Percentiles rank a stretch among this genome's conserved stretches.
These are phyloP conservation scores for Lamprologus lemairii DNA, from an alignment of 2,113 vertebrate genomes.

Conservation along the genomic window DNA sequence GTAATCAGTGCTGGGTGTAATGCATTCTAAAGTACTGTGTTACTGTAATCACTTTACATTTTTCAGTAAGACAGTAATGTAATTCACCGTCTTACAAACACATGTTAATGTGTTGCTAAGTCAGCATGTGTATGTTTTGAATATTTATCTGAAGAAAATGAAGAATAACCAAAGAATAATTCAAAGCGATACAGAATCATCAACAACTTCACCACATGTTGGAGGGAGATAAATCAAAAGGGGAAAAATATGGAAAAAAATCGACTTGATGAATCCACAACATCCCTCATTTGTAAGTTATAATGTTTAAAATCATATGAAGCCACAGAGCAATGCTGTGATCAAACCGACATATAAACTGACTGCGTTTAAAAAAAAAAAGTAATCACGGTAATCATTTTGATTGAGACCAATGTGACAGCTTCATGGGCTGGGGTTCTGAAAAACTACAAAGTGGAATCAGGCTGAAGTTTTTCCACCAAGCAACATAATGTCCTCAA, in stretches of 20 bases:
- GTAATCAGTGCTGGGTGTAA: not conserved
- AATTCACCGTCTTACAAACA: not conserved
- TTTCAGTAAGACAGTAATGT: not conserved
- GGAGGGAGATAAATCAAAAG: not conserved
- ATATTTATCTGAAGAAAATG: not conserved
- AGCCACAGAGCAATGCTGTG: not conserved
- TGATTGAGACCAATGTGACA: not conserved
- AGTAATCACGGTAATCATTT: not conserved
- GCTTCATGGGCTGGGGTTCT: fast-evolving
- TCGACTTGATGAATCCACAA: not conserved
- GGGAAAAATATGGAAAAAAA: not conserved
- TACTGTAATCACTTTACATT: not conserved
- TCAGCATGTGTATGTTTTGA: not conserved
- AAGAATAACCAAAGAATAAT: not conserved
- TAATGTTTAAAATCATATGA: not conserved
- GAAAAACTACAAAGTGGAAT: not conserved
- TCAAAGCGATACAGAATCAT: not conserved
- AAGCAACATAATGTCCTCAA: not conserved
- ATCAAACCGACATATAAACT: not conserved
- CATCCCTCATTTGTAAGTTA: not conserved
- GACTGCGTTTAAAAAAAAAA: not conserved
- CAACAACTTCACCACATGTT: not conserved
- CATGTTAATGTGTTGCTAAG: not conserved
- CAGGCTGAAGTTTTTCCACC: not conserved
- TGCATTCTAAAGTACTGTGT: not conserved